These are phyloP conservation scores for Amazona vittata DNA, from an alignment of 2,113 vertebrate genomes.

Conservation along the genomic window DNA sequence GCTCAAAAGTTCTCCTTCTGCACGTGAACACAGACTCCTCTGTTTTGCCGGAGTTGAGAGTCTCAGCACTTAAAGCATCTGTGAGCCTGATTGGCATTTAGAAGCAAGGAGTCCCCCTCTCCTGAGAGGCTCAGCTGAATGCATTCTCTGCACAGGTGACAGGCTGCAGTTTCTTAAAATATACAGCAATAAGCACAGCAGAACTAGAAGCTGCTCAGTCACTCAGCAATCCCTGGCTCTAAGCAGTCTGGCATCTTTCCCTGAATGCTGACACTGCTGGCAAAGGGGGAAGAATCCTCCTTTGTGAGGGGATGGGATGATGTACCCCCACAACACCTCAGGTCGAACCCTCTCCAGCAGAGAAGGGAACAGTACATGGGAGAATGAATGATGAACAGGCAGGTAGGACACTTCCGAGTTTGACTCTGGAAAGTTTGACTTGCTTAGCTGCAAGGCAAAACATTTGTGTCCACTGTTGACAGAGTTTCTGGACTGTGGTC, in stretches of 20 bases:
- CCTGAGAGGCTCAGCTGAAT: not conserved
- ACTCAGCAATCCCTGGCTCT: not conserved
- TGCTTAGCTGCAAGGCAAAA: not conserved
- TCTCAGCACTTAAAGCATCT: not conserved
- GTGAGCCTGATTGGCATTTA: not conserved
- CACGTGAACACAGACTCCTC: not conserved
- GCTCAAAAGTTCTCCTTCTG: not conserved
- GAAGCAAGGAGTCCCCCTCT: not conserved
- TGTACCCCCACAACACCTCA: not conserved
- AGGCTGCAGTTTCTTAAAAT: not conserved
- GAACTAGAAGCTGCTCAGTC: not conserved
- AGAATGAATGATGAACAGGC: not conserved
- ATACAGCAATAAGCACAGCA: accelerated
- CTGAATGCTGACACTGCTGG: not conserved
- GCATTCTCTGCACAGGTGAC: not conserved
- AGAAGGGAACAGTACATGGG: not conserved
- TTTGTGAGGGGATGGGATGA: not conserved
- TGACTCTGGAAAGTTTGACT: not conserved
- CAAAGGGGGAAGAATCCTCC: not conserved
- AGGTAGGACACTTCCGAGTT: not conserved
- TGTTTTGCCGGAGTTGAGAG: not conserved
- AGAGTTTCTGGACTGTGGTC: not conserved
- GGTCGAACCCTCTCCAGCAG: not conserved
- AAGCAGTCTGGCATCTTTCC: not conserved
- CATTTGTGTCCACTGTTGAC: not conserved